Conservation (phyloP, 2,113 vertebrate species). For the Bos indicus region DNA sequence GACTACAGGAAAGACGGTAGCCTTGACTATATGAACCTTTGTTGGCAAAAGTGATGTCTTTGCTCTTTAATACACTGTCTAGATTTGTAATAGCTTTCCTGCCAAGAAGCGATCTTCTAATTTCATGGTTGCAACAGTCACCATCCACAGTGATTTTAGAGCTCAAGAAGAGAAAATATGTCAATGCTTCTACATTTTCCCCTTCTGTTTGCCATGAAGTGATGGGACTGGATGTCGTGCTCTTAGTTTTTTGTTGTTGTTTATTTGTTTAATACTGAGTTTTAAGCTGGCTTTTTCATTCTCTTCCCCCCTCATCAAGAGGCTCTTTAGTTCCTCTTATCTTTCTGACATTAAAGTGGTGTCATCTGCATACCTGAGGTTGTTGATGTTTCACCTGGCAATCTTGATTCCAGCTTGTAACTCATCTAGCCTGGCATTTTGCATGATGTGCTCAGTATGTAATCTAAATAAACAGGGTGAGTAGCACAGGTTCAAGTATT, state of each 20-base stretch:
- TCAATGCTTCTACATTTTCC: neutral
- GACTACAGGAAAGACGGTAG: neutral
- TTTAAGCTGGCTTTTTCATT: neutral
- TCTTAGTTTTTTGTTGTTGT: neutral
- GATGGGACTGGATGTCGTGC: neutral
- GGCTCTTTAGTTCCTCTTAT: neutral
- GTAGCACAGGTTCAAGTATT: neutral
- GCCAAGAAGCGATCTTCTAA: neutral
- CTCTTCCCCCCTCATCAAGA: neutral
- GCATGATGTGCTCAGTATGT: neutral
- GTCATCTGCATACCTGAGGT: neutral
- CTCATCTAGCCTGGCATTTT: neutral
- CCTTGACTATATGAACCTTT: neutral
- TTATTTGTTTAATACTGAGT: neutral
- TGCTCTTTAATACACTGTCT: neutral
- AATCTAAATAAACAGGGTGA: neutral
- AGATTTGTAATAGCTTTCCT: neutral
- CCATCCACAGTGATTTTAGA: neutral
- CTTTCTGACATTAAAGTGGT: neutral
- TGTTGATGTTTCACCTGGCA: neutral
- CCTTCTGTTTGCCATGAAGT: neutral
- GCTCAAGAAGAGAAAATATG: neutral
- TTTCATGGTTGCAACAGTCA: neutral
- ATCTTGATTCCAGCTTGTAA: neutral
- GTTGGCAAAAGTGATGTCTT: fast-evolving